Evolutionary conservation across 2,797 vertebrate genomes (phyloP).

Genomic region (Tiaroga cobitis): DNA sequence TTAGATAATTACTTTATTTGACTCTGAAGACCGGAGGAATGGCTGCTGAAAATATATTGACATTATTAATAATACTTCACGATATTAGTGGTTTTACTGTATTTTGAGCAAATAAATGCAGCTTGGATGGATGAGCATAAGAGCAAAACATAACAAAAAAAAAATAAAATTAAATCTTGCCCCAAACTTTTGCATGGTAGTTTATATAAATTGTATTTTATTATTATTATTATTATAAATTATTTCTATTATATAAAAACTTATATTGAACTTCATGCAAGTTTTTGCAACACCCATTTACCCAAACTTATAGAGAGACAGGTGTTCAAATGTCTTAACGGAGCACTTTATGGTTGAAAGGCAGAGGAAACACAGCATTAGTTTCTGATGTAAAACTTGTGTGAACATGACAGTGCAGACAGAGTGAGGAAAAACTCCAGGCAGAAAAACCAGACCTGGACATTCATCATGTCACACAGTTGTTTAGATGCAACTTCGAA

Average conservation of each 20-base stretch:
- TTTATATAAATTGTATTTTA: too few species aligned
- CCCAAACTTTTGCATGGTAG: neutral
- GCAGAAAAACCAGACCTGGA: slow-evolving; percentile 12
- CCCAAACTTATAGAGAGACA: neutral
- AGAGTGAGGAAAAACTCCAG: slow-evolving; percentile 32
- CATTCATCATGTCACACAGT: slow-evolving; percentile 43
- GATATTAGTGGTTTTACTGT: neutral
- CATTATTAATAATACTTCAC: neutral
- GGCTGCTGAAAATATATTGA: neutral
- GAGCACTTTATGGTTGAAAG: neutral
- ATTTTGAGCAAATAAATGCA: neutral
- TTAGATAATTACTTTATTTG: neutral
- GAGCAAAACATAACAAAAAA: neutral
- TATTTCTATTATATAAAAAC: neutral
- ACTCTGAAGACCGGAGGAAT: neutral
- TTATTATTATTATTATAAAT: too few species aligned
- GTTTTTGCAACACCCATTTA: neutral
- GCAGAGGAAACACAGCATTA: slow-evolving; percentile 2
- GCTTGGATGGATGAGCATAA: neutral
- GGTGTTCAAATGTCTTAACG: neutral
- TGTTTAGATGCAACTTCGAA: slow-evolving; percentile 44
- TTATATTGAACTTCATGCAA: neutral
- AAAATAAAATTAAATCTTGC: neutral
- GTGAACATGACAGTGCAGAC: slow-evolving; percentile 17
- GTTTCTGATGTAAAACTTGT: slow-evolving; percentile 37